Percentiles rank a stretch among this genome's conserved stretches.
phyloP scores from a whole-genome alignment of 1,140 invertebrate genomes.

The Drosophila melanogaster region Release_6_plus_ISO1_MT NT_033777.3:8207001-8207500 shows the following conservation, averaged over 20 bases:
- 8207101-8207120: not conserved
- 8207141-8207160: not conserved
- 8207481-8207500: conserved; percentile 61
- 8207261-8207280: conserved; percentile 80
- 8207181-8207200: not conserved
- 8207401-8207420: conserved; percentile 69
- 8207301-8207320: conserved; percentile 48
- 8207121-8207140: not conserved
- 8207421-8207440: conserved; percentile 83
- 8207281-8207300: conserved; percentile 83
- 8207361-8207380: not conserved
- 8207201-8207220: not conserved
- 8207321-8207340: conserved; percentile 43
- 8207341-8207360: conserved; percentile 11
- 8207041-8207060: not conserved
- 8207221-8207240: conserved; percentile 32
- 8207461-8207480: conserved; percentile 83
- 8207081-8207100: not conserved
- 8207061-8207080: not conserved
- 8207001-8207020: not conserved
- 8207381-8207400: conserved; percentile 15
- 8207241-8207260: conserved; percentile 64
- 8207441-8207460: conserved; percentile 80
- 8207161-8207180: not conserved
- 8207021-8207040: too few relatives aligned